Base-by-base conservation (phyloP, 2,888 invertebrate species). In the Xestobium rufovillosum region DNA sequence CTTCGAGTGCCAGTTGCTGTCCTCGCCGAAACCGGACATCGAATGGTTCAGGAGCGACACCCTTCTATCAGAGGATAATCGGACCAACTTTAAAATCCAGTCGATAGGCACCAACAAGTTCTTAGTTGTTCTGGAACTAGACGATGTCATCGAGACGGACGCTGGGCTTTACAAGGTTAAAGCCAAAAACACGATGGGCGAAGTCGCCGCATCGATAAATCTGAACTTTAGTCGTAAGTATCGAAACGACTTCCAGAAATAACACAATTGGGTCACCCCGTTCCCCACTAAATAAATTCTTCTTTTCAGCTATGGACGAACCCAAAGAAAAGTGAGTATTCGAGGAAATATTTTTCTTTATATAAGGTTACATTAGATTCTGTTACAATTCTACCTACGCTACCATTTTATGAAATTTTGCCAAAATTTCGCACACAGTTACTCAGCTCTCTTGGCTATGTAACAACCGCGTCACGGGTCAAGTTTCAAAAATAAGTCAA, bases 211-310 rank as follows among this genome's bases (percentile, higher is more conserved):
- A 55, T 92, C 92, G 61, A 91, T 94, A 69, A 94, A 92, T 66
- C 81, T 96, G 68, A 95, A 95, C 76, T 92, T 95, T 68, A 91
- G 90, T 73, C 94, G 95, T 95, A 72, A 89, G 91, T 88, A 63
- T 53, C 10, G 14, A 15, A 19, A 31, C 35, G 31, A 19, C 23
- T 19, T n/a, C 23, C 23, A n/a, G 23, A 19, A 8, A 8, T 8
- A 19, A 6, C 23, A n/a, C 6, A n/a, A 8, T n/a, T 19, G 6
- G 23, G 23, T 19, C 23, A n/a, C 39, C 19, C 37, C 14, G 39
- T 37, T 6, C 12, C 35, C 26, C 25, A 11, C 10, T 43, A 39
- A n/a, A n/a, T 44, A 42, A 42, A 36, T 40, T 52, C 60, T 64
- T 61, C 58, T 66, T 83, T 83, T 69, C 80, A 91, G 91, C 91